Evolutionary conservation across 2,888 invertebrate species (phyloP).

Genomic region (Didymodactylos carnosus): DNA sequence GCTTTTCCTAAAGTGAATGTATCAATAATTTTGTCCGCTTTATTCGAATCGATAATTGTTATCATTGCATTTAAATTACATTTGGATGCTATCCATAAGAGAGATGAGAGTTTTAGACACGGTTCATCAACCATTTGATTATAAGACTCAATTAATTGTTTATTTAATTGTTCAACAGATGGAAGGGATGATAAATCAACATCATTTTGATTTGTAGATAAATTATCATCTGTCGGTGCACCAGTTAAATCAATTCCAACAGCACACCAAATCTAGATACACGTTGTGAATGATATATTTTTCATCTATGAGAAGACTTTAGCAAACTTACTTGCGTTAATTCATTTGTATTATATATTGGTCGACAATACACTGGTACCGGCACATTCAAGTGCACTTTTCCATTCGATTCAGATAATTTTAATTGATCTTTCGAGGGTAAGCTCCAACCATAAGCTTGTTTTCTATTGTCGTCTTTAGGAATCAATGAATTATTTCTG

Average conservation of each 20-base stretch:
- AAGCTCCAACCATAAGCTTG: constrained; percentile 91
- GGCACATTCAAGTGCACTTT: constrained; percentile 44
- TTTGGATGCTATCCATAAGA: constrained; percentile 84
- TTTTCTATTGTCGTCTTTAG: constrained; percentile 66
- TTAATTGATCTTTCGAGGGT: constrained; percentile 45
- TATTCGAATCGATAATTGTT: constrained; percentile 78
- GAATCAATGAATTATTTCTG: background rate
- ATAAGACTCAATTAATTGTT: background rate
- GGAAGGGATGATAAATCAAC: no score
- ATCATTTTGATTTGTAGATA: background rate
- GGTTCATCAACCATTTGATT: constrained; percentile 38
- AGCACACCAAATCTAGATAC: constrained; percentile 65
- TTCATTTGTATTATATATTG: constrained; percentile 39
- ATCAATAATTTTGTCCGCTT: constrained; percentile 77
- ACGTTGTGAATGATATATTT: no score
- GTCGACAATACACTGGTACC: constrained; percentile 80
- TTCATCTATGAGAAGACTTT: no score
- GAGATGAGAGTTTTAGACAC: constrained; percentile 51
- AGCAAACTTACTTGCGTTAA: background rate
- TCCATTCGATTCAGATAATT: constrained; percentile 14
- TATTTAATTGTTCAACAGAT: background rate
- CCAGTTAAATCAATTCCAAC: constrained; percentile 58
- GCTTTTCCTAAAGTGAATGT: constrained; percentile 68
- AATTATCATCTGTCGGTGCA: background rate
- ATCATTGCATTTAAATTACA: constrained; percentile 32